Base-by-base conservation (phyloP, 1,140 invertebrate species). In the Trichoplusia ni region DNA sequence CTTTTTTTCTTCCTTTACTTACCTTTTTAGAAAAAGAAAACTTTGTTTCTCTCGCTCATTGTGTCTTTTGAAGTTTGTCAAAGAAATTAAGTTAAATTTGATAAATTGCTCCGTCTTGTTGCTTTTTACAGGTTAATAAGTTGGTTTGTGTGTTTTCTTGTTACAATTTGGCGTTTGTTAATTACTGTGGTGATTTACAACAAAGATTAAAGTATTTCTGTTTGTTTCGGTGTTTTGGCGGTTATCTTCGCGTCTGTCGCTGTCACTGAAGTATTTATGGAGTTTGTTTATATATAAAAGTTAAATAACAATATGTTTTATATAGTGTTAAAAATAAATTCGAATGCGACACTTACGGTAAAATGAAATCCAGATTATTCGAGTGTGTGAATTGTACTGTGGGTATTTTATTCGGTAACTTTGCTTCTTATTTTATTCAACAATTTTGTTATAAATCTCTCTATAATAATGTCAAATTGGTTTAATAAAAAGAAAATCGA, bases 41-140 rank as follows among this genome's bases (percentile, higher is more conserved):
- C 9, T 21, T 44, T 29, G 6, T 23, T 27, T 31, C 16, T 7
- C n/a, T 18, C 53, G 37, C 27, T 37, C 49, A 53, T 37, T 53
- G 47, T 56, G 38, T 58, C 54, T 44, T 58, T 58, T 58, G 54
- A 58, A 58, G 54, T 58, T 58, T 58, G 54, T 58, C 54, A 58
- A 58, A 44, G 37, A 58, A 58, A 58, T 58, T 42, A 42, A 58
- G 54, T 58, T 58, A 42, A 58, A 58, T 29, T 58, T 58, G 54
- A 58, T 42, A 58, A 58, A 58, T 58, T 42, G 27, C 54, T 19
- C 11, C 25, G 37, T 44, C 8, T 7, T 31, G 38, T 58, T 44
- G 13, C 33, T 40, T 29, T 27, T 42, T 58, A 3, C 54, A 58
- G 54, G 37, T 58, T 58, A 58, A 58, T 58, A 58, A 44, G 23